phyloP scores from a whole-genome alignment of 92 coral and sea anemone species.

The Siderastrea radians region DNA sequence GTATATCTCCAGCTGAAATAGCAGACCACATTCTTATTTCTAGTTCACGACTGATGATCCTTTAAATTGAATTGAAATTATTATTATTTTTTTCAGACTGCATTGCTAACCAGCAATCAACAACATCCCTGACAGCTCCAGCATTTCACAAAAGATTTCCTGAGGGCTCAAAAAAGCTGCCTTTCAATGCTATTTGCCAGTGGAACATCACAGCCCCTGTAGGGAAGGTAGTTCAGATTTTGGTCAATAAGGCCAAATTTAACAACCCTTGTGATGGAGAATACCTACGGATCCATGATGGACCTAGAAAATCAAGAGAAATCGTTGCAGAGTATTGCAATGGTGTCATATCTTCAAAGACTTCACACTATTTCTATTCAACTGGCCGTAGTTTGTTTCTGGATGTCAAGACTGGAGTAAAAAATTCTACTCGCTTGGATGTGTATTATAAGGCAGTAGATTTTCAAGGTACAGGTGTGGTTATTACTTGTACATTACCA shows the following conservation, averaged over 20 bases:
- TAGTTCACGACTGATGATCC: no score
- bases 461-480: constrained; percentile 15
- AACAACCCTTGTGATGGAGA: constrained; percentile 10
- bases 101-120: constrained; percentile 18
- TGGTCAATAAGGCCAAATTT: background rate
- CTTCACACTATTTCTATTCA: constrained; percentile 4
- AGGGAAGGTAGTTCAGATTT: constrained; percentile 34
- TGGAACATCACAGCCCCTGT: constrained; percentile 74
- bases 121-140: background rate
- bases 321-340: constrained; percentile 41
- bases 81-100: constrained; percentile 16
- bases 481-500: no score
- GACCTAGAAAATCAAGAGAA: constrained; percentile 30
- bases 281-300: constrained; percentile 41
- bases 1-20: no score
- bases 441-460: constrained; percentile 1
- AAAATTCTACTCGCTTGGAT: background rate
- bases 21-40: no score
- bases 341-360: background rate
- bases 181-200: constrained; percentile 43
- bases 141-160: background rate
- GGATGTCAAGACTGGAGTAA: constrained; percentile 23
- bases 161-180: background rate
- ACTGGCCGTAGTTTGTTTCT: constrained; percentile 36
- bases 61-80: background rate